phyloP scores from a whole-genome alignment of 2,113 vertebrate genomes.

The Myanophis thanlyinensis region DNA sequence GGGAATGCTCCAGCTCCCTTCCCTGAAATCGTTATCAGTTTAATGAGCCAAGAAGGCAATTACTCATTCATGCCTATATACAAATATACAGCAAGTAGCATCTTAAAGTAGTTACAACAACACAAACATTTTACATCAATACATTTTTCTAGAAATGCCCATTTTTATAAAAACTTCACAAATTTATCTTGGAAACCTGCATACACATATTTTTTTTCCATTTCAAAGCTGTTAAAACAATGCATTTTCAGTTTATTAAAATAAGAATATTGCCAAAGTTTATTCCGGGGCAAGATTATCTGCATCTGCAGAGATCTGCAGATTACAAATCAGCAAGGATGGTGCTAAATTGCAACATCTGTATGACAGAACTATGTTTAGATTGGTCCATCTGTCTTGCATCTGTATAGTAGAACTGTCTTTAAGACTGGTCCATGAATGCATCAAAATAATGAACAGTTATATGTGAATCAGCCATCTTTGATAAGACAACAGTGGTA shows the following conservation, averaged over 20 bases:
- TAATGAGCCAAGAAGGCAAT: not conserved
- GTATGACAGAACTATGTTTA: not conserved
- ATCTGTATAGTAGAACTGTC: not conserved
- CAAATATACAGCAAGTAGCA: not conserved
- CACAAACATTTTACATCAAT: not conserved
- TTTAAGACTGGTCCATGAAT: not conserved
- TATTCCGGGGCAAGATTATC: not conserved
- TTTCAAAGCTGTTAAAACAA: not conserved
- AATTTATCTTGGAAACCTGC: not conserved
- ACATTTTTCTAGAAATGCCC: not conserved
- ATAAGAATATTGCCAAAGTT: not conserved
- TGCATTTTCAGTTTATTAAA: not conserved
- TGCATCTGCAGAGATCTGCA: not conserved
- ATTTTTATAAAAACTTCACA: not conserved
- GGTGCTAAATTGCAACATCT: not conserved
- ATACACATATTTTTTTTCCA: not conserved
- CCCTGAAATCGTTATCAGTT: not conserved
- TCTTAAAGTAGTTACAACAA: not conserved
- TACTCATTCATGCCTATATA: not conserved
- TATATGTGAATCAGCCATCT: not conserved
- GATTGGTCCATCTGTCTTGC: not conserved
- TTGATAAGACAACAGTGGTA: not conserved
- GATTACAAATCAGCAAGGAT: not conserved
- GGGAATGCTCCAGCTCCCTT: not conserved
- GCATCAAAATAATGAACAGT: not conserved